Evolutionary conservation across 2,797 vertebrate species (phyloP).

Genomic region (Pseudomugil gertrudae): DNA sequence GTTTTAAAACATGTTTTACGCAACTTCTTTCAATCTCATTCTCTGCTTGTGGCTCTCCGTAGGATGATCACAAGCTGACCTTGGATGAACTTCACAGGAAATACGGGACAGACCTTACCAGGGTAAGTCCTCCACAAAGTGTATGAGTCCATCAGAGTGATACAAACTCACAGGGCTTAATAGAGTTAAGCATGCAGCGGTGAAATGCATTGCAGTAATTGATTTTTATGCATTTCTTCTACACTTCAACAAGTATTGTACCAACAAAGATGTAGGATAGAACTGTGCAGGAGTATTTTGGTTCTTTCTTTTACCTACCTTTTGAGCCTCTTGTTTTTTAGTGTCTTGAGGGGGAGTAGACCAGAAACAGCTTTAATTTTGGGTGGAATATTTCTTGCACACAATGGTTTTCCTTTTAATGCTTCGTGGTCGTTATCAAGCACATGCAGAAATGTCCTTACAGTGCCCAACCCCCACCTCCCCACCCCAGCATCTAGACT

Average conservation of each 20-base stretch:
- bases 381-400: background rate
- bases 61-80: conserved; percentile 97
- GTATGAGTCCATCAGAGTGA: background rate
- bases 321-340: background rate
- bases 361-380: background rate
- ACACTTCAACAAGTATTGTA: background rate
- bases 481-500: too few species aligned
- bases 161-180: background rate
- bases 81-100: conserved; percentile 95
- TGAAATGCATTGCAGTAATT: background rate
- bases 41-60: conserved; percentile 30
- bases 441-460: conserved; percentile 30
- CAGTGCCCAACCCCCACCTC: conserved; percentile 13
- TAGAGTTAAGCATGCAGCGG: conserved; percentile 13
- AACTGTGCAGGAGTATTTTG: background rate
- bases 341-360: background rate
- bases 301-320: background rate
- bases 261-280: too few species aligned
- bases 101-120: conserved; percentile 93
- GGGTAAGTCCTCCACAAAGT: conserved; percentile 28
- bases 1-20: conserved; percentile 31
- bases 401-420: background rate
- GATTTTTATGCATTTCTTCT: background rate
- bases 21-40: conserved; percentile 27
- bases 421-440: conserved; percentile 9